Evolutionary conservation across 2,888 invertebrate species (phyloP), one percentile per base, ranked within the genome.

Genomic region (Chrysolina oricalcia): DNA sequence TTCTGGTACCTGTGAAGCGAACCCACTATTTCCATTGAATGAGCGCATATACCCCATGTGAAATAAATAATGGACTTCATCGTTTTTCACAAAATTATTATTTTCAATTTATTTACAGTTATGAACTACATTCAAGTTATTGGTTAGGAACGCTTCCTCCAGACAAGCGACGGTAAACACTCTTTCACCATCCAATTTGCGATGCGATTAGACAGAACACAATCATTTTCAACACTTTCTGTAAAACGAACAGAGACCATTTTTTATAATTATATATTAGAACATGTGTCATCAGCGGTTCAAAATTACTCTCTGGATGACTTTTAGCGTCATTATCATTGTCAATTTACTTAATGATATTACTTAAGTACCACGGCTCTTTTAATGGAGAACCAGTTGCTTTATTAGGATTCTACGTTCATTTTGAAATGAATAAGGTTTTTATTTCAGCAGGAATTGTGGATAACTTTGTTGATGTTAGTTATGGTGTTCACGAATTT

Each of bases 141-240:
- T 23, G 41, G 11, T n/a, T 48, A 53, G 13, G 62, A 65, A 73
- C 19, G 66, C 35, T 27, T 41, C 53, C 63, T 78, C 72, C 73
- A 72, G 56, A 73, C 70, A 72, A 79, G 78, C 81, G 81, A 81
- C 81, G 81, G 80, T 72, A 80, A 76, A 78, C 78, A 74, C 78
- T 75, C 73, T 73, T 74, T 63, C 68, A 40, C 68, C 70, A 63
- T 70, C 63, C 71, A 71, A 74, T 80, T 80, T 79, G 77, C 74
- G 74, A 78, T 74, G 76, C 76, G 80, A 79, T 81, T 75, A 80
- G 80, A 77, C 80, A 81, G 79, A 80, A 82, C 81, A 81, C 62
- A 50, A 40, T 68, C 43, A 62, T 73, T 70, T 70, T 76, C 21
- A 73, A 67, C 70, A 70, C 76, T 76, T 76, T 70, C 66, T 66